phyloP scores from a whole-genome alignment of 2,888 invertebrate species.

The Sinotaia quadrata region DNA sequence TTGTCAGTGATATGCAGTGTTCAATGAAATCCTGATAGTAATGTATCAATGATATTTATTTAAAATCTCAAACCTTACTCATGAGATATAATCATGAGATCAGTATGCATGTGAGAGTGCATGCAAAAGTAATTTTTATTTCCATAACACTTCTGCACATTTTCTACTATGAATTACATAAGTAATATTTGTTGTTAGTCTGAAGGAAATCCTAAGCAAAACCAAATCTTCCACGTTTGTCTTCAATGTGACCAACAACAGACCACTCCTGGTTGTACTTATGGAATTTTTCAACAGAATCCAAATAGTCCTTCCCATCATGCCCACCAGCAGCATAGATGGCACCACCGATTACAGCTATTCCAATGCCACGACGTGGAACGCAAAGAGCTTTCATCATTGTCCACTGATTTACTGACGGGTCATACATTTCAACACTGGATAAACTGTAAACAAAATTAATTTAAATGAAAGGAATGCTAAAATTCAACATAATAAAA shows the following conservation, averaged over 20 bases:
- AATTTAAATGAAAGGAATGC: neutral
- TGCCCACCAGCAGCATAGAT: slow-evolving; percentile 38
- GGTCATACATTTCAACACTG: slow-evolving; percentile 33
- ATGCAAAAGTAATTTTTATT: too few relatives aligned
- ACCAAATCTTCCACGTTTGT: slow-evolving; percentile 35
- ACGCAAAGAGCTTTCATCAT: slow-evolving; percentile 18
- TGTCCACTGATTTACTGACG: slow-evolving; percentile 35
- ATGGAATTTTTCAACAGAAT: slow-evolving; percentile 31
- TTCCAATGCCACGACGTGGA: slow-evolving; percentile 33
- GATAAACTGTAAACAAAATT: slow-evolving; percentile 27
- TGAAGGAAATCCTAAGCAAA: slow-evolving; percentile 23
- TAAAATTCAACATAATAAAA: neutral
- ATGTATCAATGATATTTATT: too few relatives aligned
- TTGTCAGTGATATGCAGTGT: too few relatives aligned
- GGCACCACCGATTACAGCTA: slow-evolving; percentile 31
- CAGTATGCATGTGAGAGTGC: too few relatives aligned
- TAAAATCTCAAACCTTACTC: too few relatives aligned
- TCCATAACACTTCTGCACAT: too few relatives aligned
- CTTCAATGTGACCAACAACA: slow-evolving; percentile 28
- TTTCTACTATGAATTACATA: too few relatives aligned
- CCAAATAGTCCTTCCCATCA: slow-evolving; percentile 36
- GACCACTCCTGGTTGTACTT: slow-evolving; percentile 29
- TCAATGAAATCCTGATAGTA: too few relatives aligned
- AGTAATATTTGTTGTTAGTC: too few relatives aligned
- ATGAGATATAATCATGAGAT: too few relatives aligned